These are phyloP conservation scores for Arnoldichthys spilopterus DNA, from an alignment of 2,797 vertebrate species.

Conservation along the genomic window DNA sequence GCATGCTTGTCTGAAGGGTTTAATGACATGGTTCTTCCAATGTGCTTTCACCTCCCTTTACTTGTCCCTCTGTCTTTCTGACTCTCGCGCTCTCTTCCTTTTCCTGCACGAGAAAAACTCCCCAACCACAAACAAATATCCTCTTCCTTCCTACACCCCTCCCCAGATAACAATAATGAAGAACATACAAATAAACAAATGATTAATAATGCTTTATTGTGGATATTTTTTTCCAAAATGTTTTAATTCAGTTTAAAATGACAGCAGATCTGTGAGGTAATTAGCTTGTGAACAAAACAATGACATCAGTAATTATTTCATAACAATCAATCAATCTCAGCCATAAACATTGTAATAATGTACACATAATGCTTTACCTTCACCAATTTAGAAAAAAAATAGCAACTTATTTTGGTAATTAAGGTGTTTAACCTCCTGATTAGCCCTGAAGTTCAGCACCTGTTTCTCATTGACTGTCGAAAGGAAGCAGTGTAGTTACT, in stretches of 20 bases:
- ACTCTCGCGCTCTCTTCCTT: conserved; percentile 53
- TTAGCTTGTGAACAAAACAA: conserved; percentile 10
- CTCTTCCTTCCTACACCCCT: conserved; percentile 62
- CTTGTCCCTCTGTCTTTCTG: conserved; percentile 58
- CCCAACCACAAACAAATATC: conserved; percentile 51
- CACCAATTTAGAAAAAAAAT: conserved; percentile 35
- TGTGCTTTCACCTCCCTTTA: conserved; percentile 55
- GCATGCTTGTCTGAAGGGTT: conserved; percentile 77
- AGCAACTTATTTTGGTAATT: conserved; percentile 31
- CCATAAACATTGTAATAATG: conserved; percentile 49
- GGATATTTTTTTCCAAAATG: neutral
- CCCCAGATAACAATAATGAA: conserved; percentile 62
- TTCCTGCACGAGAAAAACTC: conserved; percentile 70
- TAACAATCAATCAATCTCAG: conserved; percentile 2
- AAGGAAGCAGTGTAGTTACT: neutral
- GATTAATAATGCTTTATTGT: conserved; percentile 57
- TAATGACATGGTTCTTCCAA: conserved; percentile 74
- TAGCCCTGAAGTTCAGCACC: conserved; percentile 16
- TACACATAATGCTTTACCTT: conserved; percentile 19
- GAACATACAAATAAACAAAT: conserved; percentile 79
- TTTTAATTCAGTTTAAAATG: conserved; percentile 10
- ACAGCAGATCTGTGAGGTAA: neutral
- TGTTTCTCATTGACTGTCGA: conserved; percentile 26
- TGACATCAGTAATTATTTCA: conserved; percentile 1
- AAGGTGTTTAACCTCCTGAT: conserved; percentile 31